A percentile compares a stretch with the other conserved stretches of the same genome.
Conservation (phyloP, 2,888 invertebrate species). For the Mythimna vitellina region DNA sequence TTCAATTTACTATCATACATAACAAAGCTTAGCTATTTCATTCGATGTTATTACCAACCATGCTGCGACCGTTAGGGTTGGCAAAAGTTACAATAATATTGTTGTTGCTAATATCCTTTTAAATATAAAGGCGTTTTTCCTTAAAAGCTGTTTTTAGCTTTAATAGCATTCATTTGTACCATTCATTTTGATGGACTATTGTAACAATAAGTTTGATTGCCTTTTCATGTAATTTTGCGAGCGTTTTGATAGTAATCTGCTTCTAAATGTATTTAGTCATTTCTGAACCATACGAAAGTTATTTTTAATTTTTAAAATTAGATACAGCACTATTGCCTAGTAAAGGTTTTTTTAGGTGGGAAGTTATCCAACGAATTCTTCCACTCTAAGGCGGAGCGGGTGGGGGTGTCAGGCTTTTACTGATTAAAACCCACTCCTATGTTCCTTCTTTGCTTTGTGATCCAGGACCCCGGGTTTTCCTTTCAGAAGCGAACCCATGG, state of each 20-base stretch:
- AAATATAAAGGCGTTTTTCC: constrained; percentile 1
- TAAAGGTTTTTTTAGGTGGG: too few species aligned
- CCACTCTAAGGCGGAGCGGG: too few species aligned
- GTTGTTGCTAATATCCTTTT: constrained; percentile 14
- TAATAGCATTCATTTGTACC: constrained; percentile 13
- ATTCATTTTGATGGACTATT: constrained; percentile 16
- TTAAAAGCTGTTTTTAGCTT: constrained; percentile 10
- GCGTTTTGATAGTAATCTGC: neutral
- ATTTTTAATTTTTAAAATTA: neutral
- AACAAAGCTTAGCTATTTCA: constrained; percentile 36
- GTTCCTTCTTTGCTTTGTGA: too few species aligned
- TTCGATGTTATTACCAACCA: constrained; percentile 44
- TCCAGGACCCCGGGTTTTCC: too few species aligned
- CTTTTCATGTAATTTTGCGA: constrained; percentile 8
- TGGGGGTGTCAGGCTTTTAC: too few species aligned
- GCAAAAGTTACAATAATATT: neutral
- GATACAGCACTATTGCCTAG: neutral
- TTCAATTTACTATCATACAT: neutral
- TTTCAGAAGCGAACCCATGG: too few species aligned
- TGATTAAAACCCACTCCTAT: too few species aligned
- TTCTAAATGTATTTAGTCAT: neutral
- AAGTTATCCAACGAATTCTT: too few species aligned
- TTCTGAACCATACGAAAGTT: neutral
- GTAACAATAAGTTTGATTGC: neutral
- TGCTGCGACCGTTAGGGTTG: constrained; percentile 41